phyloP scores from a whole-genome alignment of 2,797 vertebrate genomes.

The Bryconaethiops microstoma region DNA sequence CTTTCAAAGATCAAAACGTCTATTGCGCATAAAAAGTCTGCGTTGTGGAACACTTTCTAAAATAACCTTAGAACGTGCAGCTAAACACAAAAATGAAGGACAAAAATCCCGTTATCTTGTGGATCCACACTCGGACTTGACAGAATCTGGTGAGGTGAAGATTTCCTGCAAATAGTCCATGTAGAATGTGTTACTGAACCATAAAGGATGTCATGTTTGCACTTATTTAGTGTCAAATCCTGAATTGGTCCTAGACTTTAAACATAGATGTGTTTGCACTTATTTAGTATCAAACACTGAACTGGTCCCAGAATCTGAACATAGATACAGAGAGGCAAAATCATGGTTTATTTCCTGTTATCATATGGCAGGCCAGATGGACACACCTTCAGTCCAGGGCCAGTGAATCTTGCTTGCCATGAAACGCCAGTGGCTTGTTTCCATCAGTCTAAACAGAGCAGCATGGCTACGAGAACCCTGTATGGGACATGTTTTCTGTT shows the following conservation, averaged over 20 bases:
- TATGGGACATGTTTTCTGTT: constrained; percentile 30
- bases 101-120: neutral
- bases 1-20: neutral
- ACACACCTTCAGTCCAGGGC: constrained; percentile 47
- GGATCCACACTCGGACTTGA: neutral
- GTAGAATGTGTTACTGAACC: constrained; percentile 11
- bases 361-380: constrained; percentile 59
- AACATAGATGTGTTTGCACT: neutral
- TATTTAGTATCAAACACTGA: neutral
- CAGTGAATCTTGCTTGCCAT: constrained; percentile 36
- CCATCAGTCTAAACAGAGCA: constrained; percentile 31
- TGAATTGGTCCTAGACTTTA: neutral
- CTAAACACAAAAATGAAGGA: neutral
- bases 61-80: neutral
- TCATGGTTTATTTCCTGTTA: constrained; percentile 35
- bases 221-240: neutral
- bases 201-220: neutral
- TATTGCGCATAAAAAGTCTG: neutral
- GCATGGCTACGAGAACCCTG: constrained; percentile 15
- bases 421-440: constrained; percentile 44
- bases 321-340: constrained; percentile 13
- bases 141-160: neutral
- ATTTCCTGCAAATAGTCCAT: neutral
- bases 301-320: constrained; percentile 3
- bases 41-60: neutral